Evolutionary conservation across 1,140 invertebrate genomes (phyloP).

Genomic region (Lerema accius): DNA sequence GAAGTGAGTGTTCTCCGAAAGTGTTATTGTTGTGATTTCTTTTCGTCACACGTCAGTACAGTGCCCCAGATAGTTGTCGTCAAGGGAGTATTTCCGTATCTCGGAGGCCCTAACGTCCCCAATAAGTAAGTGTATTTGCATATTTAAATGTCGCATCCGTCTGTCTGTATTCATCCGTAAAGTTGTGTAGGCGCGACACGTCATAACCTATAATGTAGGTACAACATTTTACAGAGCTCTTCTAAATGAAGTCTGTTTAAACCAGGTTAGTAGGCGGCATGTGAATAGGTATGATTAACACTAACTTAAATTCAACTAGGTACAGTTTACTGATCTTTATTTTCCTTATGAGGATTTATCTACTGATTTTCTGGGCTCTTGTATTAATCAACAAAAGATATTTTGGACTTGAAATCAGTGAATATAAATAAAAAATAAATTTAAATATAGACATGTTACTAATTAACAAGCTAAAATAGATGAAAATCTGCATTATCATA

Average conservation of each 20-base stretch:
- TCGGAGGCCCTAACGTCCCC: constrained; percentile 59
- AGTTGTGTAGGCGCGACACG: constrained; percentile 71
- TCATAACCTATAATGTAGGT: constrained; percentile 57
- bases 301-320: too few species aligned
- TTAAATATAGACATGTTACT: too few species aligned
- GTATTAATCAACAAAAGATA: too few species aligned
- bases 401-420: too few species aligned
- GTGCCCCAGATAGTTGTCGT: constrained; percentile 65
- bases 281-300: too few species aligned
- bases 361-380: too few species aligned
- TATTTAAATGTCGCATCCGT: constrained; percentile 62
- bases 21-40: constrained; percentile 77
- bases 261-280: background rate
- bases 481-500: too few species aligned
- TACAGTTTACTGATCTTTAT: too few species aligned
- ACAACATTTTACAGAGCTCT: constrained; percentile 24
- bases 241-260: background rate
- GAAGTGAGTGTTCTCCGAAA: constrained; percentile 64
- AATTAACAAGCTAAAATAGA: too few species aligned
- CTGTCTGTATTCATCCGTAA: constrained; percentile 49
- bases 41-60: constrained; percentile 60
- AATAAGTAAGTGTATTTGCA: constrained; percentile 75
- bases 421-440: too few species aligned
- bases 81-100: constrained; percentile 60
- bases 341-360: too few species aligned